Evolutionary conservation across 2,888 invertebrate genomes (phyloP).

Genomic region (Melinopterus prodromus): DNA sequence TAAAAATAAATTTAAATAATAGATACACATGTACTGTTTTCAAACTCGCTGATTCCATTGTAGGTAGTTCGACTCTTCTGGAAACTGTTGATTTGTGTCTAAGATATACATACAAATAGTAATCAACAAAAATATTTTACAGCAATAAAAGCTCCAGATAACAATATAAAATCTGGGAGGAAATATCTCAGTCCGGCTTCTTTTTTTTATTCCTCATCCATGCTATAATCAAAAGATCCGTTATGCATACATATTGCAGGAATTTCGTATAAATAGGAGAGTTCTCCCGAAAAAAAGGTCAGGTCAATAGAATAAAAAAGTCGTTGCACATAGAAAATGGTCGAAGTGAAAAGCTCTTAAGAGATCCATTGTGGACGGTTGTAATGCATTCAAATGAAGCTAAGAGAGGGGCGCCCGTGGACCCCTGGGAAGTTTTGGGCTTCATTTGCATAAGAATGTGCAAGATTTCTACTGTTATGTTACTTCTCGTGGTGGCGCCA

Average conservation of each 20-base stretch:
- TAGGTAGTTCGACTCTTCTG: no score
- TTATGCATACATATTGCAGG: not conserved
- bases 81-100: no score
- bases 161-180: no score
- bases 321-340: slow-evolving; percentile 4
- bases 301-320: slow-evolving; percentile 4
- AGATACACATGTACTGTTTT: no score
- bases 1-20: no score
- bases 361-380: not conserved
- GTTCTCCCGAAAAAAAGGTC: not conserved
- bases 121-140: no score
- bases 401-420: not conserved
- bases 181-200: no score
- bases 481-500: not conserved
- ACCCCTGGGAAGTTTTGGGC: not conserved
- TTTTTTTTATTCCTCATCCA: no score
- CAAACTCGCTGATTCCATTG: no score
- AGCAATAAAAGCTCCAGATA: no score
- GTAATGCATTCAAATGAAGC: not conserved
- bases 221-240: no score
- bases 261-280: not conserved
- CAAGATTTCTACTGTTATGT: not conserved
- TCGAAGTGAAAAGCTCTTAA: not conserved
- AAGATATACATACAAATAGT: no score
- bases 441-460: not conserved